Evolutionary conservation across 2,888 invertebrate genomes (phyloP).

Genomic region (Caenorhabditis sulstoni): DNA sequence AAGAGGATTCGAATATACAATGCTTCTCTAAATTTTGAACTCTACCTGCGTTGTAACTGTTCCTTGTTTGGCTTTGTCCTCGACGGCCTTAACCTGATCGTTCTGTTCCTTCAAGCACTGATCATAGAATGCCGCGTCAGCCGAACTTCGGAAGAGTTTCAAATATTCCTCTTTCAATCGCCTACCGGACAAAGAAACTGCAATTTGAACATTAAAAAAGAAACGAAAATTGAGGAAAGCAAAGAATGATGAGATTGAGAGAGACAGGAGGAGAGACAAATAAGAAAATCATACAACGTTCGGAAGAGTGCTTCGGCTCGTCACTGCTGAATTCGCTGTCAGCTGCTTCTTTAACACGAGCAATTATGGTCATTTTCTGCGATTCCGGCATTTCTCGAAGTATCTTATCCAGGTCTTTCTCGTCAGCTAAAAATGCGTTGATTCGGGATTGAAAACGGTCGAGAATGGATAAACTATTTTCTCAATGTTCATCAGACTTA

Average conservation of each 20-base stretch:
- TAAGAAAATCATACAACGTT: conserved; percentile 35
- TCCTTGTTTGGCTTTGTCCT: conserved; percentile 20
- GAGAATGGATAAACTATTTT: background rate
- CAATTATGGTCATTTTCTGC: conserved; percentile 19
- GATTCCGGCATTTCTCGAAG: conserved; percentile 26
- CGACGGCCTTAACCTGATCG: conserved; percentile 19
- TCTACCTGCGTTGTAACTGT: conserved; percentile 21
- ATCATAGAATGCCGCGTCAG: conserved; percentile 43
- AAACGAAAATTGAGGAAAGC: too few species aligned
- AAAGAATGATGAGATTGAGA: too few species aligned
- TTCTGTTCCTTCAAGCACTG: conserved; percentile 32
- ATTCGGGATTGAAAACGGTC: too few species aligned
- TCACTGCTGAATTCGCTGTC: conserved; percentile 35
- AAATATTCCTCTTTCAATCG: conserved; percentile 37
- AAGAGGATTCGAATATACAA: too few species aligned
- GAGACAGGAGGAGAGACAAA: too few species aligned
- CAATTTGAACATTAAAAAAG: too few species aligned
- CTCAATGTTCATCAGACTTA: background rate
- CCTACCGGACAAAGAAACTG: conserved; percentile 35
- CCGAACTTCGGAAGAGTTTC: conserved; percentile 36
- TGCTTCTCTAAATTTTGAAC: background rate
- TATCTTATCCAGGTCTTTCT: conserved; percentile 42
- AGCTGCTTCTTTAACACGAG: conserved; percentile 14
- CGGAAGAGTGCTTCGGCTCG: conserved; percentile 22
- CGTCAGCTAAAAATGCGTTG: conserved; percentile 38